Base-by-base conservation (phyloP, 2,113 vertebrate genomes). In the Barnardius zonarius region DNA sequence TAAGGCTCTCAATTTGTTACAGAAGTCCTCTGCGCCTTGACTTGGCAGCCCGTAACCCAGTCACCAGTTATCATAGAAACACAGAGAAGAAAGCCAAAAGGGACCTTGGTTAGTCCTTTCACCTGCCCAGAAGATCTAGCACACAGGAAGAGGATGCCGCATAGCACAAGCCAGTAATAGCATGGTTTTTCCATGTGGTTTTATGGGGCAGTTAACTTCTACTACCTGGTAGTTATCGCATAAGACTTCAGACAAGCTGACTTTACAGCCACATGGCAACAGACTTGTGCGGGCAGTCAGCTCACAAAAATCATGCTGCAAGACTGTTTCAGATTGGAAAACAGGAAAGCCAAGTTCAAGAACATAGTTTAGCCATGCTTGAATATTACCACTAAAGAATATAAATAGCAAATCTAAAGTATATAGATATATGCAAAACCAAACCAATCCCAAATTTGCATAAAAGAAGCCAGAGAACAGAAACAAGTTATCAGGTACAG, bases 161-260 rank as follows among this genome's bases (percentile, higher is more conserved):
- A 73, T 16, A 88, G 69, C 51, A 86, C 82, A 70, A 80, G 86
- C 64, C 88, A 95, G 93, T 83, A 92, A 88, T 66, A 86, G 66
- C 49, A 55, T n/a, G 62, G 66, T 89, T 97, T 91, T 91, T 95
- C 91, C 83, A 52, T 74, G 83, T 51, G 88, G 88, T 84, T 96
- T 96, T 94, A 93, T 93, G 41, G 52, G n/a, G 86, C 70, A 93
- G 80, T 94, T 91, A 96, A 96, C 62, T 94, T 96, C 94, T 96
- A 94, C 84, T 95, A 90, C 88, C 91, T 96, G 96, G 91, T 94
- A 96, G 94, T 97, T 96, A 96, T 69, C 33, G 70, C 83, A 44
- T 73, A 92, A 92, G 90, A 55, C 86, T 94, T 81, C 76, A 93
- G 88, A 93, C 61, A 88, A 83, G 44, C 80, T 96, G 92, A 77